Base-by-base conservation (phyloP, 2,113 vertebrate genomes). In the Odontophorus gujanensis region DNA sequence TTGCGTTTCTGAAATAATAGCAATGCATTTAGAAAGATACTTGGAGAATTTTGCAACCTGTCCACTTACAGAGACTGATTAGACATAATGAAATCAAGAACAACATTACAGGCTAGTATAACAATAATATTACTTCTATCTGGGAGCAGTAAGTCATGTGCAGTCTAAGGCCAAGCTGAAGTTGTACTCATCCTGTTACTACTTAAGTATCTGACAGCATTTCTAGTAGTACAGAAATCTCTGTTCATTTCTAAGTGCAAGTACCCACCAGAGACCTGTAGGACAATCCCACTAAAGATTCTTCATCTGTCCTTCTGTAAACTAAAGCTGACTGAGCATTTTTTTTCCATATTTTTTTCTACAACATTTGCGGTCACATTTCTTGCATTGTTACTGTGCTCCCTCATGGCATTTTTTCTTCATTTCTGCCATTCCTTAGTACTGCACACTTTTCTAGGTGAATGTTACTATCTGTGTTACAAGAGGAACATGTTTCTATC, bases 1-100 rank as follows among this genome's bases (percentile, higher is more conserved):
- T 83, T 88, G 42, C 28, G 68, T 85, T 80, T 93, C 91, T 73
- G 58, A 87, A 92, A 87, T 82, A 87, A n/a, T 8, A 40, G 22
- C 61, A 89, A 82, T 1, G 4, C 48, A 76, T 89, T 89, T 85
- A 69, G 63, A 85, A 82, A 89, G 63, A 71, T 87, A 67, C 81
- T 89, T 81, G 34, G 36, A 36, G 71, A 32, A 13, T 89, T 79
- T 82, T 75, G 81, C 14, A 95, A 68, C 45, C 12, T 85, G 58
- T 58, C 59, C 40, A 73, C 48, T 95, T 87, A 81, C 62, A 82
- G 40, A 76, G 4, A 36, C 22, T 80, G 71, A 73, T 87, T 85
- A 85, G 89, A 76, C 0, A 0, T 73, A 92, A 90, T 73, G 36
- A 89, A 80, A 87, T 96, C 91, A 67, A 3, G 7, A 87, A 26